phyloP scores from a whole-genome alignment of 2,888 invertebrate species.

The Tuberolachnus salignus region DNA sequence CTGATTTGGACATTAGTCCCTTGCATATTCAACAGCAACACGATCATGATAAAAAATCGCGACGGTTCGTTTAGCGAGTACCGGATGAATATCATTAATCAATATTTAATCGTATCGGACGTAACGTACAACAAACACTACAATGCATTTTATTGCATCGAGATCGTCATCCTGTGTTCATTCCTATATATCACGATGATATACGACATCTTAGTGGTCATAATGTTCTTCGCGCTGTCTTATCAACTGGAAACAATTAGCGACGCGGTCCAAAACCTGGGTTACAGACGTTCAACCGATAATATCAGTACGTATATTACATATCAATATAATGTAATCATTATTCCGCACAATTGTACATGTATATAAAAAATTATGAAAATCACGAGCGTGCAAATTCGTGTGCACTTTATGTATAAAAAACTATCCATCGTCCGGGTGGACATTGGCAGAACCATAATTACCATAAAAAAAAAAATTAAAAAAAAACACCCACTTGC shows the following conservation, averaged over 20 bases:
- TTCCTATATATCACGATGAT: not conserved
- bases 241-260: not conserved
- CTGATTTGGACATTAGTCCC: not conserved
- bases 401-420: no score
- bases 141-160: not conserved
- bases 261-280: not conserved
- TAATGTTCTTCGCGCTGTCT: not conserved
- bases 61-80: not conserved
- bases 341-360: no score
- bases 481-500: no score
- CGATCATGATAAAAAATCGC: not conserved
- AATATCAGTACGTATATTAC: not conserved
- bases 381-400: no score
- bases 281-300: not conserved
- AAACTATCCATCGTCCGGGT: no score
- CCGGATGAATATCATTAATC: conserved; percentile 4
- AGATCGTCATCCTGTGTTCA: not conserved
- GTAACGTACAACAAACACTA: not conserved
- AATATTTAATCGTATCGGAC: not conserved
- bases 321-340: no score
- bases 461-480: no score
- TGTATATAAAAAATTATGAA: no score
- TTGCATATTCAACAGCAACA: not conserved
- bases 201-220: not conserved
- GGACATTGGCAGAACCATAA: no score